Percentiles rank a stretch among this genome's conserved stretches.
Evolutionary conservation across 2,113 vertebrate species (phyloP).

Genomic region (Mus musculus): GRCm39 chr11:85229501-85230000

Average conservation of each 20-base stretch:
- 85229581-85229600: neutral
- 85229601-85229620: constrained; percentile 24
- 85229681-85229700: neutral
- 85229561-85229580: neutral
- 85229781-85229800: neutral
- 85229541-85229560: neutral
- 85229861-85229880: neutral
- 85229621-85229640: neutral
- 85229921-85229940: neutral
- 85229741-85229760: constrained; percentile 27
- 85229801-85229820: neutral
- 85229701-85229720: neutral
- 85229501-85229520: neutral
- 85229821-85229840: too few relatives aligned
- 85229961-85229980: neutral
- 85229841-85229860: accelerated
- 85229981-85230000: neutral
- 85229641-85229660: neutral
- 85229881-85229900: neutral
- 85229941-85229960: neutral
- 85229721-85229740: neutral
- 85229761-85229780: neutral
- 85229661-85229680: constrained; percentile 46
- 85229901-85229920: neutral
- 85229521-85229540: neutral